Evolutionary conservation across 1,140 invertebrate genomes (phyloP).

Genomic region (Gerris buenoi): DNA sequence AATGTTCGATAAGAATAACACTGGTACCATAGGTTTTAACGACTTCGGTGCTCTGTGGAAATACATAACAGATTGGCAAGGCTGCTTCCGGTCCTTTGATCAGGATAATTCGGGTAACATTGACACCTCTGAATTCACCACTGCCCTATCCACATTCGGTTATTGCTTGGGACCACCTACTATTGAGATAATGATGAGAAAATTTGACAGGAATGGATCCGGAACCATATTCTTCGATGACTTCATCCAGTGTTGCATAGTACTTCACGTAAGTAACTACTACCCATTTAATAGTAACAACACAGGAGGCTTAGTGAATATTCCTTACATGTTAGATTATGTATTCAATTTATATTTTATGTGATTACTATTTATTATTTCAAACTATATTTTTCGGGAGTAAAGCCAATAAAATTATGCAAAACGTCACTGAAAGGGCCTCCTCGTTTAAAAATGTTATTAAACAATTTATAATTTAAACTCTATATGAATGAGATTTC

Average conservation of each 20-base stretch:
- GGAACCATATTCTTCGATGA: constrained; percentile 93
- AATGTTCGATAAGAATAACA: constrained; percentile 89
- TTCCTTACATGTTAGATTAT: too few relatives aligned
- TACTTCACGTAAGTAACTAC: constrained; percentile 78
- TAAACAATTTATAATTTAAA: too few relatives aligned
- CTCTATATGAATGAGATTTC: too few relatives aligned
- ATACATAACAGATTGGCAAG: constrained; percentile 96
- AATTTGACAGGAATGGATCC: constrained; percentile 81
- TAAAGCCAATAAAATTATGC: too few relatives aligned
- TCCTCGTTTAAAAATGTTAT: too few relatives aligned
- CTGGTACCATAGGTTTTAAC: constrained; percentile 85
- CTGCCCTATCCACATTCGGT: constrained; percentile 83
- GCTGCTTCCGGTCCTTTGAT: constrained; percentile 88
- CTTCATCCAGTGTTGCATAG: constrained; percentile 91
- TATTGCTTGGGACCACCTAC: constrained; percentile 75
- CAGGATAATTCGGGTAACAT: constrained; percentile 91
- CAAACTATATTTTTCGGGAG: too few relatives aligned
- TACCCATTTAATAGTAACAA: too few relatives aligned
- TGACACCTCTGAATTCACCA: constrained; percentile 75
- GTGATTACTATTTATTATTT: too few relatives aligned
- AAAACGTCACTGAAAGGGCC: too few relatives aligned
- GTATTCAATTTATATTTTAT: too few relatives aligned
- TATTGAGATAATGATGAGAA: constrained; percentile 66
- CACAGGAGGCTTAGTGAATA: too few relatives aligned
- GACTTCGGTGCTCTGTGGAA: constrained; percentile 94